phyloP scores from a whole-genome alignment of 2,888 invertebrate species.

The Tachina grossa region DNA sequence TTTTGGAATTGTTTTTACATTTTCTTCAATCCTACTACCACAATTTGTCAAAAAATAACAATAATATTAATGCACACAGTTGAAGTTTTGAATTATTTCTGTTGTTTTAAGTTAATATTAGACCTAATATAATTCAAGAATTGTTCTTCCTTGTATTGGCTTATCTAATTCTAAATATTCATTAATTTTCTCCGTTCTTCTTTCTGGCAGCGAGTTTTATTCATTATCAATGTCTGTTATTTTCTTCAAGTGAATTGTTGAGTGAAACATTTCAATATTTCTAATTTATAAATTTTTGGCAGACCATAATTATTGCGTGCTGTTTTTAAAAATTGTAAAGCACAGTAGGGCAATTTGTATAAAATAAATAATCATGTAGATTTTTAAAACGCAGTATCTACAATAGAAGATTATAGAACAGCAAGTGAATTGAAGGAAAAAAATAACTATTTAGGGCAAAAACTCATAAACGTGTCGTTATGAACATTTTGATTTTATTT shows the following conservation, averaged over 20 bases:
- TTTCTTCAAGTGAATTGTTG: neutral
- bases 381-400: conserved; percentile 45
- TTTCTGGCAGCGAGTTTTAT: neutral
- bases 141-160: neutral
- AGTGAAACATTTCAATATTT: neutral
- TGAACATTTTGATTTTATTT: neutral
- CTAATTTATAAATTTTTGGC: neutral
- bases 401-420: conserved; percentile 23
- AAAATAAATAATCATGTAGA: neutral
- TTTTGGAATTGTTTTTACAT: too few relatives aligned
- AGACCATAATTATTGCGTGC: neutral
- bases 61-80: too few relatives aligned
- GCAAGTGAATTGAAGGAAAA: neutral
- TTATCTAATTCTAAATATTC: neutral
- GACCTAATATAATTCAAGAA: too few relatives aligned
- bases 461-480: conserved; percentile 33
- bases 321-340: neutral
- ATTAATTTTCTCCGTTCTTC: neutral
- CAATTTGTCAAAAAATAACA: too few relatives aligned
- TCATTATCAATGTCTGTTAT: neutral
- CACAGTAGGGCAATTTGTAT: conserved; percentile 14
- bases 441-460: conserved; percentile 40
- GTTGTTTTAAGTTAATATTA: too few relatives aligned
- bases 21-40: too few relatives aligned
- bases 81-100: too few relatives aligned